Evolutionary conservation across 2,888 invertebrate genomes (phyloP).

Genomic region (Ectemnius lituratus): DNA sequence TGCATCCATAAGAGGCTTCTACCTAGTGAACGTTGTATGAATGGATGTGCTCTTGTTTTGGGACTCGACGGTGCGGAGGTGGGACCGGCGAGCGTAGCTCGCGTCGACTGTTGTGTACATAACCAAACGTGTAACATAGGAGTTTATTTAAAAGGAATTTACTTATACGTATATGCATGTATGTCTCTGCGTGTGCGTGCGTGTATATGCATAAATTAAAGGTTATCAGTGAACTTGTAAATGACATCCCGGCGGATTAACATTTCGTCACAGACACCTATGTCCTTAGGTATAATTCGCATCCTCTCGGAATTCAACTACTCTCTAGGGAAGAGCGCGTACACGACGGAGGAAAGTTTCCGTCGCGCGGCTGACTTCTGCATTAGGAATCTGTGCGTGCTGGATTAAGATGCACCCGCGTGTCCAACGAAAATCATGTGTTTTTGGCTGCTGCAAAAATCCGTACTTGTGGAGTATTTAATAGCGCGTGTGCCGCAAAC

Average conservation of each 20-base stretch:
- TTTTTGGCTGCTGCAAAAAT: too few species aligned
- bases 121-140: slow-evolving; percentile 64
- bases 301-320: slow-evolving; percentile 47
- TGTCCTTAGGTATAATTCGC: too few species aligned
- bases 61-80: slow-evolving; percentile 42
- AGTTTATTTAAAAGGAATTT: slow-evolving; percentile 67
- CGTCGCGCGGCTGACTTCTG: too few species aligned
- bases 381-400: neutral
- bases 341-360: slow-evolving; percentile 14
- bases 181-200: slow-evolving; percentile 49
- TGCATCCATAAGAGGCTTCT: slow-evolving; percentile 83
- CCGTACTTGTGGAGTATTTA: too few species aligned
- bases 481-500: too few species aligned
- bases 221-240: slow-evolving; percentile 63
- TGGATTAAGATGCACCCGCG: too few species aligned
- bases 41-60: slow-evolving; percentile 28
- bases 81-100: slow-evolving; percentile 26
- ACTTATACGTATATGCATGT: slow-evolving; percentile 56
- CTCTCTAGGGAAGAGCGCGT: slow-evolving; percentile 44
- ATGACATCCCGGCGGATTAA: slow-evolving; percentile 59
- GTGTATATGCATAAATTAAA: slow-evolving; percentile 60
- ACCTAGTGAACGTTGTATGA: slow-evolving; percentile 2
- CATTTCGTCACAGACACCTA: slow-evolving; percentile 45
- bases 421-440: too few species aligned
- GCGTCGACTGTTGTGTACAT: slow-evolving; percentile 63